Evolutionary conservation across 2,113 vertebrate species (phyloP), one percentile per base, ranked within the genome.

Genomic region (Triplophysa tibetana): DNA sequence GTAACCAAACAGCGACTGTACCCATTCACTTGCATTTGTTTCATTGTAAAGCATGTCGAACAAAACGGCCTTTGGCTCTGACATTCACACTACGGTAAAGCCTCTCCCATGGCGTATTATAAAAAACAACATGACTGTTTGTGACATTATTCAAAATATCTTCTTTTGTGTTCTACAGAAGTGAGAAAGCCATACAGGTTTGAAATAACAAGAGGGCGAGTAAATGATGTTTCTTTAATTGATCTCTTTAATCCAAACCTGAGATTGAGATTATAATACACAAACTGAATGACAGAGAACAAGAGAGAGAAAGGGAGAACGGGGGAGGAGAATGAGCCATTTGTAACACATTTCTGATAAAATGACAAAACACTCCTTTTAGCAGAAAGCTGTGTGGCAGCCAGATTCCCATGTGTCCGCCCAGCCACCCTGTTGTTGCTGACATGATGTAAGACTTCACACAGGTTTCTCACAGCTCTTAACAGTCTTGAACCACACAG

Each of bases 331-430:
- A 79, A 52, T 73, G 77, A 67, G 66, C 56, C 45, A 76, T 81
- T 79, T 75, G 75, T 23, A 74, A 75, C 64, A 72, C 70, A 63
- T 81, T 84, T 69, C 61, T 81, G 84, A 67, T 81, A 85, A 81
- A 38, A 56, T 83, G 81, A 79, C 81, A 81, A 83, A 84, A 84
- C 60, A 41, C 75, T 78, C 19, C 24, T 80, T 81, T 70, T 74
- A 80, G 74, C 70, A 67, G 77, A 58, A 64, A 78, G 62, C 29
- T 43, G 8, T 75, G 61, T 76, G 73, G 67, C 70, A 79, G 69
- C 76, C 81, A 83, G 75, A 82, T 78, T 83, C 78, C 78, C 77
- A 78, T 81, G 79, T 75, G 83, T 78, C 77, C 82, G 61, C 81
- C 77, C 41, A 75, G 52, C 50, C 63, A 81, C 62, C 77, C 41